Base-by-base conservation (phyloP, 2,888 invertebrate species). In the Pasiphila rectangulata region DNA sequence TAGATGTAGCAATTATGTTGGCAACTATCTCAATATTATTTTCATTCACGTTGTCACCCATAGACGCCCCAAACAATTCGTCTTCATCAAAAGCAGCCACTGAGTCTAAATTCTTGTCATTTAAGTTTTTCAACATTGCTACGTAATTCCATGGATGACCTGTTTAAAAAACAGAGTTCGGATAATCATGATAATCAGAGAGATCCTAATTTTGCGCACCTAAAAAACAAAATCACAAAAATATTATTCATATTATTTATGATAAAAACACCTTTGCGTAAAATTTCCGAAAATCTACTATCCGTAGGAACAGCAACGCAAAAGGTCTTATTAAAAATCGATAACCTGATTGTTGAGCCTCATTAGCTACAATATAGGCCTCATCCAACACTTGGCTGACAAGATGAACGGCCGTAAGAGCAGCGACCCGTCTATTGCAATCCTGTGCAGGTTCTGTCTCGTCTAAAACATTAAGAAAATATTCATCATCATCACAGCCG, bases 371-470 rank as follows among this genome's bases (percentile, higher is more conserved):
- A 40, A 75, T 63, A 51, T 66, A 78, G 0, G 86, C 87, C 56
- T 87, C 86, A 23, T 88, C 81, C 40, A 88, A 61, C 5, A 88
- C 72, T 59, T 85, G 77, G 38, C 74, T 75, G 12, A 88, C 81
- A 20, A 87, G 67, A 55, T 80, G 79, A 4, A 79, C 67, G 21
- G 86, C 87, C 37, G 77, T 50, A 41, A 77, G 56, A 7, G 72
- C 72, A 7, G 79, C 81, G 21, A 70, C 39, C 1, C 69, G 68
- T 5, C 69, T 60, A 39, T 76, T 72, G 37, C 61, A 60, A 6
- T 59, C 54, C 1, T 5, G 36, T 27, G 55, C 39, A 27, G 61
- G 52, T 15, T 72, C 72, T 27, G 53, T 59, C 17, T 68, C 67
- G 46, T 70, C 79, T 73, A 61, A 51, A 63, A 41, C 24, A 30